These are phyloP conservation scores for Phaethornis superciliosus DNA, from an alignment of 2,113 vertebrate species.

Conservation along the genomic window DNA sequence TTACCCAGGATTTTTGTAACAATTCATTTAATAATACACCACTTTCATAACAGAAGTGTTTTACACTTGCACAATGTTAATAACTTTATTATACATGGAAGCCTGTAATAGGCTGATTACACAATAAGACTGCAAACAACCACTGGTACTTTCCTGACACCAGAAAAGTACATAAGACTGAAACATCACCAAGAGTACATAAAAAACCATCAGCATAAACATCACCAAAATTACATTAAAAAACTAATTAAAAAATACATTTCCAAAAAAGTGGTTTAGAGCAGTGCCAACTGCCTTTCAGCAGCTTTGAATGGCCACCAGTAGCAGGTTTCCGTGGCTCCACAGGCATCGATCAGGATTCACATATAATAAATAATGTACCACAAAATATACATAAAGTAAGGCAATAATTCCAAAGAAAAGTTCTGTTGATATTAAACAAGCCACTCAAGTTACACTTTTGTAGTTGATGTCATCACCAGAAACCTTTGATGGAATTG, in stretches of 20 bases:
- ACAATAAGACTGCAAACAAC: slow-evolving; percentile 83
- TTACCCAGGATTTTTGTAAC: slow-evolving; percentile 78
- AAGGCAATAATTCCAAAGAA: slow-evolving; percentile 77
- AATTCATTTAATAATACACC: slow-evolving; percentile 79
- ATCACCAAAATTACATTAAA: slow-evolving; percentile 81
- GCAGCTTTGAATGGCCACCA: slow-evolving; percentile 78
- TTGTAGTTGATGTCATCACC: slow-evolving; percentile 54
- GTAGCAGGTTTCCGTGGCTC: slow-evolving; percentile 75
- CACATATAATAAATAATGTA: slow-evolving; percentile 81
- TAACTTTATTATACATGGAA: slow-evolving; percentile 83
- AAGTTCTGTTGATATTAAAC: slow-evolving; percentile 72
- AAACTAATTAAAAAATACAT: slow-evolving; percentile 80
- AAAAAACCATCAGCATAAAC: slow-evolving; percentile 82
- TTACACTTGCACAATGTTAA: slow-evolving; percentile 85
- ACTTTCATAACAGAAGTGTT: slow-evolving; percentile 83
- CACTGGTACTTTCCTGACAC: slow-evolving; percentile 80
- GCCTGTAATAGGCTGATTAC: slow-evolving; percentile 81
- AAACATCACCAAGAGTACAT: slow-evolving; percentile 82
- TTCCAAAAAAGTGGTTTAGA: slow-evolving; percentile 81
- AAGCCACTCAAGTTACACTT: slow-evolving; percentile 47
- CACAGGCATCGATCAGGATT: slow-evolving; percentile 75
- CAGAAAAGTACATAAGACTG: slow-evolving; percentile 79
- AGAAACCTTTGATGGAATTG: slow-evolving; percentile 69
- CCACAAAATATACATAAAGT: slow-evolving; percentile 78
- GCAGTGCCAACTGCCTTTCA: slow-evolving; percentile 76